Conservation (phyloP, 2,888 invertebrate species). For the Gnatocerus cornutus region DNA sequence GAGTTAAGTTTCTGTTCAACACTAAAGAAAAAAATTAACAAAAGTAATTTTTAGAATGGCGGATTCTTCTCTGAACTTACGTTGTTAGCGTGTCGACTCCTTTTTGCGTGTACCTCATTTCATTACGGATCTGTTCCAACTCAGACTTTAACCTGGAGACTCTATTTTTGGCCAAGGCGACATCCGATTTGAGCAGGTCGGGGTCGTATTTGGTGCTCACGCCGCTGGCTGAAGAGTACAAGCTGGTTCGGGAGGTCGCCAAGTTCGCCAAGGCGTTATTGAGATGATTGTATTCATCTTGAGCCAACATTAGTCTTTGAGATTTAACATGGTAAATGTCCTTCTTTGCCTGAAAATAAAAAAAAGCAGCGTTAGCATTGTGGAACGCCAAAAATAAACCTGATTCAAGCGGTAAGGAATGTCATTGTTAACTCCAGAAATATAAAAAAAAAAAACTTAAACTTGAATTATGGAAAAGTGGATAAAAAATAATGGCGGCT, state of each 20-base stretch:
- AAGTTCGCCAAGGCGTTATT: constrained; percentile 89
- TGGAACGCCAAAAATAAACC: constrained; percentile 54
- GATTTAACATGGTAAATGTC: constrained; percentile 97
- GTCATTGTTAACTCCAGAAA: background rate
- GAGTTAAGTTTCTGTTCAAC: constrained; percentile 92
- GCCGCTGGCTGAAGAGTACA: constrained; percentile 91
- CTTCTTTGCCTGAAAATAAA: constrained; percentile 87
- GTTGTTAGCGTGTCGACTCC: constrained; percentile 94
- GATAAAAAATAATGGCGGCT: too few species aligned
- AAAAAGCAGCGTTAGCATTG: constrained; percentile 41
- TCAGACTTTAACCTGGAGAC: constrained; percentile 93
- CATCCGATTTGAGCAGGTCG: constrained; percentile 92
- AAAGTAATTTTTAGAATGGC: too few species aligned
- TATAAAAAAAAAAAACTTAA: background rate
- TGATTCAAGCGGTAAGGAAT: constrained; percentile 13
- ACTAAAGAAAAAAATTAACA: constrained; percentile 72
- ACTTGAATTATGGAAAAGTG: background rate
- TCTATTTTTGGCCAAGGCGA: constrained; percentile 89
- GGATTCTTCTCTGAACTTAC: constrained; percentile 73
- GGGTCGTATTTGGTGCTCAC: constrained; percentile 96
- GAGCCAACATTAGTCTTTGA: constrained; percentile 92
- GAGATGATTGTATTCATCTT: constrained; percentile 96
- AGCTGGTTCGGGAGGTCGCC: constrained; percentile 91
- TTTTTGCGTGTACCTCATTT: constrained; percentile 92
- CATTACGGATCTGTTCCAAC: constrained; percentile 91